Percentiles rank a stretch among this genome's conserved stretches.
Conservation (phyloP, 2,797 vertebrate species). For the Steatocranus sp. region DNA sequence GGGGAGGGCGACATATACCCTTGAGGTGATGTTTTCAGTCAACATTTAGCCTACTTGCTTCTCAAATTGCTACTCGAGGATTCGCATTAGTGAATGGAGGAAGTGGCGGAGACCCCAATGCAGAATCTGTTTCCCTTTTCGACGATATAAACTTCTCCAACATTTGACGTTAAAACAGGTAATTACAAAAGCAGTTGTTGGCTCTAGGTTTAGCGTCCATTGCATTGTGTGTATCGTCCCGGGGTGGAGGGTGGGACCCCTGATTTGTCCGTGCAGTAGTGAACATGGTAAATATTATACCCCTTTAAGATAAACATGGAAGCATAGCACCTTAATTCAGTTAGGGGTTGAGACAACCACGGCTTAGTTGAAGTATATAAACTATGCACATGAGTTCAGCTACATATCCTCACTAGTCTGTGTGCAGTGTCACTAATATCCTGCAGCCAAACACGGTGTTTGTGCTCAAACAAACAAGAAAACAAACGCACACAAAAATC, state of each 20-base stretch:
- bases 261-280: neutral
- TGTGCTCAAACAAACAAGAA: neutral
- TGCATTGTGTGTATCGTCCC: neutral
- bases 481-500: neutral
- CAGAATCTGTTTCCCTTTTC: slow-evolving; percentile 5
- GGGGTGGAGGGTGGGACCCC: neutral
- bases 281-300: neutral
- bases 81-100: slow-evolving; percentile 57
- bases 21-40: slow-evolving; percentile 36
- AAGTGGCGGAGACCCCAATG: slow-evolving; percentile 41
- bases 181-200: neutral
- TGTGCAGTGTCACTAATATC: neutral
- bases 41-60: slow-evolving; percentile 33
- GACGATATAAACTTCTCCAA: slow-evolving; percentile 2
- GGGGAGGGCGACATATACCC: slow-evolving; percentile 45
- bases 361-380: neutral
- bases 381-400: neutral
- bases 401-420: neutral
- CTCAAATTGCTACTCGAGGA: slow-evolving; percentile 29
- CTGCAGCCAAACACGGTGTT: neutral
- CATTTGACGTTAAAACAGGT: neutral
- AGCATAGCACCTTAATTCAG: neutral
- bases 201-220: neutral
- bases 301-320: neutral
- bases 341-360: neutral